Base-by-base conservation (phyloP, 2,797 vertebrate genomes). In the Chiroxiphia lanceolata region DNA sequence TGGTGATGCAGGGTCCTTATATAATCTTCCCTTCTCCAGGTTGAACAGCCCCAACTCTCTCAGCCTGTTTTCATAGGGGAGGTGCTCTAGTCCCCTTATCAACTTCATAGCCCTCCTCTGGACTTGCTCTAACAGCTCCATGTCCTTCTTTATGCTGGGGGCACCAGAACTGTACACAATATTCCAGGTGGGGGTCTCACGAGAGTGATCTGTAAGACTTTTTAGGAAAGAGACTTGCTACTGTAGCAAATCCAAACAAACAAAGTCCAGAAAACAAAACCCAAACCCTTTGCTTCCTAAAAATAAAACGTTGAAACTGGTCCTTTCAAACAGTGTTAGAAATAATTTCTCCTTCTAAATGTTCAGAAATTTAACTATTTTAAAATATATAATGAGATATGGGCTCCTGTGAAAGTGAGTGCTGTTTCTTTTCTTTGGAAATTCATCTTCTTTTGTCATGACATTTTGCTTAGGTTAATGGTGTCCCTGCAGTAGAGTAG, bases 41-140 rank as follows among this genome's bases (percentile, higher is more conserved):
- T 2, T 29, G 13, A 50, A 0, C 33, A 50, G 11, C 2, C 1
- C 33, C 3, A 17, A 0, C 4, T 69, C n/a, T 53, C 64, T 56
- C 48, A 63, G 15, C 16, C 36, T 64, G 50, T 64, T 51, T 51
- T 57, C 36, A 13, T 21, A 69, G 34, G 27, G 27, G 9, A 38
- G 57, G 13, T 45, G 26, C 16, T 29, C 6, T 57, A 10, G 6
- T 44, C 9, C 23, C 23, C 27, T 64, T 25, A 64, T 31, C 50
- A 51, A 0, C 27, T 2, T 31, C 7, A 1, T 40, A 9, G 1
- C 38, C 2, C 14, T 40, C 11, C 0, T 26, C 5, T 64, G 57
- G 44, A 40, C 14, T 34, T 34, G 12, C 7, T 65, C 12, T 31
- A 40, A 10, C 1, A 71, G 4, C 31, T 65, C 10, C 5, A 6